Base-by-base conservation (phyloP, 2,797 vertebrate genomes). In the Crocodylus rhombifer region DNA sequence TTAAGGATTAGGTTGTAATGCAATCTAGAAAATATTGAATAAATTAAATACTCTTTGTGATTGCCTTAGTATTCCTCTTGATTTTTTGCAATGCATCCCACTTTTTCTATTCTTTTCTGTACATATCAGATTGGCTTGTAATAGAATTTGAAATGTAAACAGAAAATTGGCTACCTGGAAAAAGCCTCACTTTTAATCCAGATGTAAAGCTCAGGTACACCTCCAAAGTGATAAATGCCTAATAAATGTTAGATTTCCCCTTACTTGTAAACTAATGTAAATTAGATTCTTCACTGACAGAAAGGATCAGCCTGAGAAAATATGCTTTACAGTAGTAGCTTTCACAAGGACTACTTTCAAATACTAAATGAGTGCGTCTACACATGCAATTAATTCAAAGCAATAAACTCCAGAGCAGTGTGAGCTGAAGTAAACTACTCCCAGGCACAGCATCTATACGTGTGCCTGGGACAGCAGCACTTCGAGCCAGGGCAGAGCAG, bases 281-380 rank as follows among this genome's bases (percentile, higher is more conserved):
- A 94, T 73, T 65, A 88, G 33, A 21, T 83, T 95, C 94, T 91
- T 90, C 67, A 63, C 67, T 93, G 61, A 25, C 64, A 75, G 77
- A 71, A 90, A 86, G 87, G 8, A 26, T 84, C 87, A 85, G 77
- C 28, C 26, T 76, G 77, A 42, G 62, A 26, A 57, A 91, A 42
- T 58, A 7, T 55, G 73, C 86, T 93, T 83, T 77, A 80, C 56
- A 62, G 4, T 87, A 84, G 42, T 62, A 64, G 30, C 91, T 60
- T 91, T 92, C 80, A 62, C 77, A 71, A 25, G 86, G 92, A 76
- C 51, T 93, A 84, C 1, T 86, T 94, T 51, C 9, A 51, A 51
- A 51, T 51, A 51, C 42, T 51, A 51, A 51, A 51, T 51, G 42
- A 51, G 10, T 51, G 42, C 10, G 42, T 51, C 42, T 51, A 51